Conservation (phyloP, 2,888 invertebrate genomes). For the Yponomeuta evonymella region DNA sequence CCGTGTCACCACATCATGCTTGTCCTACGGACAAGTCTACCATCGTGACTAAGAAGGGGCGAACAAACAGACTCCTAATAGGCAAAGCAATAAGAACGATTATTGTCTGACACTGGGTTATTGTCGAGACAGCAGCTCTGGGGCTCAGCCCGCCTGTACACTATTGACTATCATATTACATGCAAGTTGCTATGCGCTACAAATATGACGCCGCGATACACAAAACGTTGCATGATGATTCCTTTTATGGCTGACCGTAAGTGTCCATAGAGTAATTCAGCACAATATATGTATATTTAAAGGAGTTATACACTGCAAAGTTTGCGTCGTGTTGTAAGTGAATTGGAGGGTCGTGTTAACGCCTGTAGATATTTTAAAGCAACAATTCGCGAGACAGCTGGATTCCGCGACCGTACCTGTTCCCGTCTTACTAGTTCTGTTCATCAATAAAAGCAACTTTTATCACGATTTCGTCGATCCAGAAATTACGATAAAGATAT, state of each 20-base stretch:
- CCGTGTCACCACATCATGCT: not conserved
- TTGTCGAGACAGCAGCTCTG: slow-evolving; percentile 73
- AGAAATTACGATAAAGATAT: no score
- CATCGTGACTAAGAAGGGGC: slow-evolving; percentile 26
- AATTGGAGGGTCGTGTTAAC: no score
- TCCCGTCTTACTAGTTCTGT: no score
- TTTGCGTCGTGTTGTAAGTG: no score
- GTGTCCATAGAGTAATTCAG: no score
- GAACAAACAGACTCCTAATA: slow-evolving; percentile 39
- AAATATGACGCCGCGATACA: not conserved
- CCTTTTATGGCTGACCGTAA: not conserved
- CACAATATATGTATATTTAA: no score
- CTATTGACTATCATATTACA: slow-evolving; percentile 51
- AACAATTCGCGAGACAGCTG: no score
- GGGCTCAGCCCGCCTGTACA: slow-evolving; percentile 42
- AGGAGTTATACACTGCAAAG: no score
- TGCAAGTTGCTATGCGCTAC: not conserved
- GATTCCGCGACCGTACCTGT: no score
- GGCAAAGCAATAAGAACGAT: slow-evolving; percentile 64
- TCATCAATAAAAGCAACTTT: no score
- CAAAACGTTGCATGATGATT: slow-evolving; percentile 1
- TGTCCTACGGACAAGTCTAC: not conserved
- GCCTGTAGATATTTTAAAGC: no score
- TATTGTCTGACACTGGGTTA: slow-evolving; percentile 77
- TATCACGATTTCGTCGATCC: no score